These are phyloP conservation scores for Pogonognathellus flavescens DNA, from an alignment of 1,140 invertebrate species.

Conservation along the genomic window DNA sequence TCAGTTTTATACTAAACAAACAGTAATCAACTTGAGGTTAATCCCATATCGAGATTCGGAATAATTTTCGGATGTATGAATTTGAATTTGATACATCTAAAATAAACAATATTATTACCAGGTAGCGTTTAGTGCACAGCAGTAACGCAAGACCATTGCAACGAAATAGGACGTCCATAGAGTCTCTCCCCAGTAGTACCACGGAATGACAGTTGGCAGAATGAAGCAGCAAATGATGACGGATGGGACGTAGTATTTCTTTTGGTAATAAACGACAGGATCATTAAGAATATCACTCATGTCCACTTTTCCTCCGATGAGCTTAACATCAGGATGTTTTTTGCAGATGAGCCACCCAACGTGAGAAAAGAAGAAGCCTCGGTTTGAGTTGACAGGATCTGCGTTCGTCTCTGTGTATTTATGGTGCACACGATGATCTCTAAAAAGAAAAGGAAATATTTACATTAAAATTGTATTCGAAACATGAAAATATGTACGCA, in stretches of 20 bases:
- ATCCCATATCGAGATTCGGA: too few species aligned
- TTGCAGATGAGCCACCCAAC: conserved; percentile 85
- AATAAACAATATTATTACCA: conserved; percentile 68
- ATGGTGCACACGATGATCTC: conserved; percentile 87
- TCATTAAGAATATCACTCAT: conserved; percentile 74
- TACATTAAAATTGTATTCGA: conserved; percentile 1
- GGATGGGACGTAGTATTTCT: conserved; percentile 69
- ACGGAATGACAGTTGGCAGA: conserved; percentile 75
- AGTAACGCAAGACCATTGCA: conserved; percentile 56
- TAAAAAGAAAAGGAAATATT: conserved; percentile 75
- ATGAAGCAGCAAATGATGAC: conserved; percentile 79
- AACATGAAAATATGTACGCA: neutral
- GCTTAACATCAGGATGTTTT: conserved; percentile 77
- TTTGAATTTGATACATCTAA: neutral
- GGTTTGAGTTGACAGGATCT: conserved; percentile 84
- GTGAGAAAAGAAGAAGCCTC: conserved; percentile 86
- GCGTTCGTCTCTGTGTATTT: conserved; percentile 86
- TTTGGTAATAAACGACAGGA: conserved; percentile 75
- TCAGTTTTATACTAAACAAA: too few species aligned
- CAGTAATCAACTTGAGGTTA: too few species aligned
- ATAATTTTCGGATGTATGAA: too few species aligned
- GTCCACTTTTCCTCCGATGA: conserved; percentile 70
- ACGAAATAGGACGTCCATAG: conserved; percentile 69
- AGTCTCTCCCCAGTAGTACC: conserved; percentile 74
- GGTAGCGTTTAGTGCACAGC: conserved; percentile 69